These are phyloP conservation scores for Crepidodera aurea DNA, from an alignment of 2,888 invertebrate species.

Conservation along the genomic window DNA sequence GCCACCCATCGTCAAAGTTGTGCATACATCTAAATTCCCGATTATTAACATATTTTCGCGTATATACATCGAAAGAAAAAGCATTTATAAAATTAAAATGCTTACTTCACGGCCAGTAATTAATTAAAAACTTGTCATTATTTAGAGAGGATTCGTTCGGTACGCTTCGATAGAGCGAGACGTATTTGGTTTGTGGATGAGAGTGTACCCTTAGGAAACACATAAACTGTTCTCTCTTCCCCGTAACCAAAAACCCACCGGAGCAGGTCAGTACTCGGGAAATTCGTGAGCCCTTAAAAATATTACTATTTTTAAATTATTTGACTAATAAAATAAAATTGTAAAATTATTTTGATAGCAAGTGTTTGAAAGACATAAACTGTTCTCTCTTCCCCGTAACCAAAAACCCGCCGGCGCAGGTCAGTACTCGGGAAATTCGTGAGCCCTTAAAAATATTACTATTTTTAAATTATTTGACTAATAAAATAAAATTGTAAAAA, in stretches of 20 bases:
- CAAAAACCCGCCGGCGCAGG: neutral
- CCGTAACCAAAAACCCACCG: neutral
- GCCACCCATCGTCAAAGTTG: too few relatives aligned
- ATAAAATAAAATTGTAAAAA: too few relatives aligned
- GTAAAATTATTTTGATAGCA: too few relatives aligned
- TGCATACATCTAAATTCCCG: too few relatives aligned
- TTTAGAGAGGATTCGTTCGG: constrained; percentile 54
- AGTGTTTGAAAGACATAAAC: constrained; percentile 59
- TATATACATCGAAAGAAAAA: constrained; percentile 41
- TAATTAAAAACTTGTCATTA: constrained; percentile 59
- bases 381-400: constrained; percentile 20
- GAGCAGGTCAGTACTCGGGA: constrained; percentile 12
- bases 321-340: too few relatives aligned
- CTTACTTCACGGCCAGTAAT: constrained; percentile 53
- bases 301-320: too few relatives aligned
- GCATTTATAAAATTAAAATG: constrained; percentile 54
- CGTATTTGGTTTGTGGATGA: constrained; percentile 53
- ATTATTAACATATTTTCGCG: constrained; percentile 40
- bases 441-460: too few relatives aligned
- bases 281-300: too few relatives aligned
- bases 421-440: constrained; percentile 5
- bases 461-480: too few relatives aligned
- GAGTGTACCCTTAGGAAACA: constrained; percentile 59
- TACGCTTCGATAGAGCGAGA: constrained; percentile 53
- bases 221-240: constrained; percentile 48